These are phyloP conservation scores for Neolamprologus brichardi DNA, from an alignment of 2,113 vertebrate genomes.

Conservation along the genomic window DNA sequence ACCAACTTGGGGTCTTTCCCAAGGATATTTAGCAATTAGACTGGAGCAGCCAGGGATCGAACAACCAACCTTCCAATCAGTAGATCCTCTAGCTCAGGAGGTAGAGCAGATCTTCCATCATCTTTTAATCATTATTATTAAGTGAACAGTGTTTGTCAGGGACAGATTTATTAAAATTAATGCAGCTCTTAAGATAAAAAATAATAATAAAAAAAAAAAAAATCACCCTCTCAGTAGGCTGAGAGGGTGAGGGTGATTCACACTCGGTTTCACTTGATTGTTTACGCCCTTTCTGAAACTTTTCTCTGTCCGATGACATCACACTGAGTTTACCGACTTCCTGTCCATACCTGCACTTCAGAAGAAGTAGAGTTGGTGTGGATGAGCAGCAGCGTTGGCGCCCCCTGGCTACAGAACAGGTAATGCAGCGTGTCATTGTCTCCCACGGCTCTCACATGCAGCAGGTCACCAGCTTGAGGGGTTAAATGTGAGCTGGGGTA, in stretches of 20 bases:
- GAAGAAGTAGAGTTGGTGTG: conserved; percentile 72
- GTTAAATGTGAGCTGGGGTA: conserved; percentile 48
- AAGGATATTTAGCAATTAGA: background rate
- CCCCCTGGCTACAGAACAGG: conserved; percentile 79
- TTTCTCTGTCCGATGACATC: background rate
- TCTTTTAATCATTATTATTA: background rate
- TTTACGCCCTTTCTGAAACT: background rate
- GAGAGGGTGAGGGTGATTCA: background rate
- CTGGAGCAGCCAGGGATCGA: background rate
- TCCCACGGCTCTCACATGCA: conserved; percentile 79
- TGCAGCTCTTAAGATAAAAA: background rate
- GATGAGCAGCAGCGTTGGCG: conserved; percentile 78
- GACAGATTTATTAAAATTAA: background rate
- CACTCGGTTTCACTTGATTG: background rate
- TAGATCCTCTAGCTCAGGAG: background rate
- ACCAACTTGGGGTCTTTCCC: background rate
- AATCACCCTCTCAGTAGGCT: background rate
- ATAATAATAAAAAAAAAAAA: background rate
- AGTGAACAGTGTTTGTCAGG: background rate
- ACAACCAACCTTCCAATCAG: background rate
- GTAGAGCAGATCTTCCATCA: background rate
- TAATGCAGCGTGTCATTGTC: conserved; percentile 81
- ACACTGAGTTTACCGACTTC: background rate
- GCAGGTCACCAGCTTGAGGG: conserved; percentile 60
- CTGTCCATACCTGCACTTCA: conserved; percentile 30